These are phyloP conservation scores for Temnopleurus reevesii DNA, from an alignment of 53 echinoderm and acorn worm genomes.

Conservation along the genomic window DNA sequence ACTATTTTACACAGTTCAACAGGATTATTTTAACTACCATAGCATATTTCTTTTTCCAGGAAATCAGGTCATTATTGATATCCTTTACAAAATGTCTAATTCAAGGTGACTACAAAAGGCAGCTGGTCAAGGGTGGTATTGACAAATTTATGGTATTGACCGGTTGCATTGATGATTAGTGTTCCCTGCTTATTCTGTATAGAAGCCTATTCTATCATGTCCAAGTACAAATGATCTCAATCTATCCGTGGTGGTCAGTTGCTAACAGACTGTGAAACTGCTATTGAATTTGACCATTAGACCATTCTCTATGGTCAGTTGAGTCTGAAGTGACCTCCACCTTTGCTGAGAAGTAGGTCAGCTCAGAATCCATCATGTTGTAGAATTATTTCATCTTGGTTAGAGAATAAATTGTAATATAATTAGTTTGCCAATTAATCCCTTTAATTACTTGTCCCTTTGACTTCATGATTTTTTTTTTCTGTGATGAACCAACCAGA, in stretches of 20 bases:
- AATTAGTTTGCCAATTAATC: no score
- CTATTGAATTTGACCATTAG: background rate
- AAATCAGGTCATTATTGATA: background rate
- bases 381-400: no score
- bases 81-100: background rate
- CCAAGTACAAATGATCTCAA: background rate
- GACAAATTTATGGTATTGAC: background rate
- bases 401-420: no score
- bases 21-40: background rate
- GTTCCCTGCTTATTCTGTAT: background rate
- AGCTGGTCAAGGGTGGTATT: background rate
- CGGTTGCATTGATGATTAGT: background rate
- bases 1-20: background rate
- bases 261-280: background rate
- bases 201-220: background rate
- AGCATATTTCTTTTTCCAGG: background rate
- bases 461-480: no score
- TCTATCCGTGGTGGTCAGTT: background rate
- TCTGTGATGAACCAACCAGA: no score
- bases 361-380: background rate
- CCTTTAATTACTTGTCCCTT: no score
- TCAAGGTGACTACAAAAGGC: background rate
- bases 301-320: constrained; percentile 14
- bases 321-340: background rate
- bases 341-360: background rate